A percentile compares a stretch with the other conserved stretches of the same genome.
Conservation (phyloP, 2,113 vertebrate genomes). For the Chitala chitala region DNA sequence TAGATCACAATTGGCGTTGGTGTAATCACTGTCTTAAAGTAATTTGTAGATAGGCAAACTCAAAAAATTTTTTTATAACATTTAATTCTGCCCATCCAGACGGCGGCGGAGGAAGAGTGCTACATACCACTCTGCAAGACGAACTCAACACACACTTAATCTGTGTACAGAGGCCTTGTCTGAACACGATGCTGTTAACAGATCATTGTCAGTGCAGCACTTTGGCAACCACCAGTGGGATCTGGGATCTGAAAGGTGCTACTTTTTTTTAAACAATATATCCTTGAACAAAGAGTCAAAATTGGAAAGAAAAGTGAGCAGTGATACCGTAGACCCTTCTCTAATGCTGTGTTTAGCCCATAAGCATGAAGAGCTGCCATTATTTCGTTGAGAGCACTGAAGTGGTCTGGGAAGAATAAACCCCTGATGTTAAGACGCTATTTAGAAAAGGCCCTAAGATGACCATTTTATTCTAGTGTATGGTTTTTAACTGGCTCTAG, state of each 20-base stretch:
- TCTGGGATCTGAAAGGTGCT: slow-evolving; percentile 34
- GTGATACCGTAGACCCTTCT: not conserved
- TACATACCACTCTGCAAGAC: not conserved
- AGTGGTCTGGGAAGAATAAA: not conserved
- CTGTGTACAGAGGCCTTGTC: not conserved
- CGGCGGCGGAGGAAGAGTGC: not conserved
- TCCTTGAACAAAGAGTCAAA: slow-evolving; percentile 26
- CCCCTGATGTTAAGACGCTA: not conserved
- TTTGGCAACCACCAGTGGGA: slow-evolving; percentile 53
- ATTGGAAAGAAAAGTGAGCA: not conserved
- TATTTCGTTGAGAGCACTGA: slow-evolving; percentile 6
- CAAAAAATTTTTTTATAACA: not conserved
- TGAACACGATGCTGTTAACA: slow-evolving; percentile 45
- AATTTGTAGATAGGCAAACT: slow-evolving; percentile 1
- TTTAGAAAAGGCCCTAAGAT: slow-evolving; percentile 11
- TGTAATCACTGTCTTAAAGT: slow-evolving; percentile 7
- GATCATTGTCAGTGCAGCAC: slow-evolving; percentile 37
- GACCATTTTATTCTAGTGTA: slow-evolving; percentile 9
- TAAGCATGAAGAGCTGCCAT: slow-evolving; percentile 9
- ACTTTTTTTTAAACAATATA: slow-evolving; percentile 34
- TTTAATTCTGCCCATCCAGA: not conserved
- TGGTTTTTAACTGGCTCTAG: slow-evolving; percentile 11
- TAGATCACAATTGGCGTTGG: not conserved
- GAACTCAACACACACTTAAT: not conserved
- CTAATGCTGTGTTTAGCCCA: not conserved